Percentiles rank a stretch among this genome's conserved stretches.
phyloP scores from a whole-genome alignment of 2,797 vertebrate genomes.

The Mus minutoides region DNA sequence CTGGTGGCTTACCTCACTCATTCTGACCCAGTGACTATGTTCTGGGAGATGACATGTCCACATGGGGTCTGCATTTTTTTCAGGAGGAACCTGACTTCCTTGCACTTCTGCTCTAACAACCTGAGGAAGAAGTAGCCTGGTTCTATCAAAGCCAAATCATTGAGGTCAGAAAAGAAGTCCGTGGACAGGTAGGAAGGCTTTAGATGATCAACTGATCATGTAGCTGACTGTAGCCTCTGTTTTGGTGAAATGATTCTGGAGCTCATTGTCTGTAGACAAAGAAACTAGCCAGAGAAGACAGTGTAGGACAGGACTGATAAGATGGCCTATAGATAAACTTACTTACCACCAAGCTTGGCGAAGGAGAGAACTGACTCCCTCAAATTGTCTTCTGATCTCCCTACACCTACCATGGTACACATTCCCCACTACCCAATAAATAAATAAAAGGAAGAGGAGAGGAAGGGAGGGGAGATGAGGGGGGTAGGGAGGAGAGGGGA shows the following conservation, averaged over 20 bases:
- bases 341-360: too few relatives aligned
- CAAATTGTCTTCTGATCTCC: not conserved
- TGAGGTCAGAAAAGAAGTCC: slow-evolving; percentile 61
- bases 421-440: not conserved
- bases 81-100: slow-evolving; percentile 65
- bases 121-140: slow-evolving; percentile 63
- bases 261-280: slow-evolving; percentile 1
- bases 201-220: slow-evolving; percentile 60
- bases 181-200: slow-evolving; percentile 64
- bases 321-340: not conserved
- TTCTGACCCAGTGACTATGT: slow-evolving; percentile 67
- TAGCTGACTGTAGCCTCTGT: slow-evolving; percentile 64
- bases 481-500: too few relatives aligned
- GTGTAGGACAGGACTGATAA: too few relatives aligned
- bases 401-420: not conserved
- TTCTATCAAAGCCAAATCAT: slow-evolving; percentile 61
- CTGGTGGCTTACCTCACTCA: slow-evolving; percentile 60
- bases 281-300: not conserved
- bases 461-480: fast-evolving
- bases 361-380: not conserved
- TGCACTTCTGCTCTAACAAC: slow-evolving; percentile 60
- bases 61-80: slow-evolving; percentile 63
- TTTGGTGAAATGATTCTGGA: slow-evolving; percentile 60
- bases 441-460: not conserved
- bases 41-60: slow-evolving; percentile 53